Evolutionary conservation across 2,113 vertebrate species (phyloP).

Genomic region (Willisornis vidua): DNA sequence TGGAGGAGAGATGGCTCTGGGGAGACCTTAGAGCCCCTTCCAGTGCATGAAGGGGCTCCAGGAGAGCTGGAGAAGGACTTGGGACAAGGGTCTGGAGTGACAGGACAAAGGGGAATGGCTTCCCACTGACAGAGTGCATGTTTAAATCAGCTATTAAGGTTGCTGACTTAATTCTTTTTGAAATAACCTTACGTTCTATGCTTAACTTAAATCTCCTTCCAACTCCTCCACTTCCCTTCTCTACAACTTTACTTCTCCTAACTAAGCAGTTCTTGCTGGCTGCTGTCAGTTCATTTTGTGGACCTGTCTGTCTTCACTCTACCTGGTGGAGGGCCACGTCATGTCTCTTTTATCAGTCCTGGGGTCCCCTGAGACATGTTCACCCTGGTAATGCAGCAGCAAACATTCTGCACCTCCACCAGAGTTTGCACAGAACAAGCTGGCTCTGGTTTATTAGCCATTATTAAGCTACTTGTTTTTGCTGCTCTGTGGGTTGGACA

Average conservation of each 20-base stretch:
- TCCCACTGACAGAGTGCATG: background rate
- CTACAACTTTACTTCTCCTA: background rate
- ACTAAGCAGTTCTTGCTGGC: background rate
- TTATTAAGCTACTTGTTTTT: background rate
- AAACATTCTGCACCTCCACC: background rate
- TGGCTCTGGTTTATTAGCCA: conserved; percentile 18
- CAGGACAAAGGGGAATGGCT: background rate
- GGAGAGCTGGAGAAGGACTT: background rate
- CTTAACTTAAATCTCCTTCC: background rate
- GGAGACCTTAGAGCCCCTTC: background rate
- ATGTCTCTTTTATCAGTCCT: background rate
- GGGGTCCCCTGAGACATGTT: background rate
- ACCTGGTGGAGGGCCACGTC: background rate
- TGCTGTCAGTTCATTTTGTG: conserved; percentile 28
- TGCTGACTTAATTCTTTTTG: background rate
- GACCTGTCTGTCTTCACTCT: background rate
- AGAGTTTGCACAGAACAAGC: background rate
- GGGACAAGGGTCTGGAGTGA: background rate
- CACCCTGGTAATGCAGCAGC: background rate
- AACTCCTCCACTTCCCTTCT: background rate
- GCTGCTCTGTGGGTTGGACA: background rate
- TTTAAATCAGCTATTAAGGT: background rate
- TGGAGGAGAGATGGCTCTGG: background rate
- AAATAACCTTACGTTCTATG: background rate
- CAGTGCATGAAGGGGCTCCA: background rate